These are phyloP conservation scores for Oncorhynchus nerka DNA, from an alignment of 2,113 vertebrate species.

Conservation along the genomic window DNA sequence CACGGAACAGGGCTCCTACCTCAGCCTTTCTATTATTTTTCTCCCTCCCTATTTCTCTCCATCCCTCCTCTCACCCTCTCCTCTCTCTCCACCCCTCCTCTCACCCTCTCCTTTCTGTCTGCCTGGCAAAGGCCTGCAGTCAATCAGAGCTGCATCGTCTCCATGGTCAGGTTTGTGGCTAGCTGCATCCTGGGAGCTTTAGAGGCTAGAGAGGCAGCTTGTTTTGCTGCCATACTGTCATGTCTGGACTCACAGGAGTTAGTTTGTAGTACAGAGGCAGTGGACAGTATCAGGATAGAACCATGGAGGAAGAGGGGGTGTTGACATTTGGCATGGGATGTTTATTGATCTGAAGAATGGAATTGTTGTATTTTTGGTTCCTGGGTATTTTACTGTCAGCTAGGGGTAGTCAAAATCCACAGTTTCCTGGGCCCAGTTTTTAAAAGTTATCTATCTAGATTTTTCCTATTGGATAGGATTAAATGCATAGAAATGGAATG, in stretches of 20 bases:
- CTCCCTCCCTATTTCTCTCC: not conserved
- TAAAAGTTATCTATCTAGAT: not conserved
- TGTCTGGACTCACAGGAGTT: too few relatives aligned
- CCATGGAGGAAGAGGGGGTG: not conserved
- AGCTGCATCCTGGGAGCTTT: conserved; percentile 6
- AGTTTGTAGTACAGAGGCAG: too few relatives aligned
- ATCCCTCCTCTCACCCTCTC: not conserved
- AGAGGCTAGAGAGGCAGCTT: conserved; percentile 3
- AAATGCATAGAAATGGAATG: too few relatives aligned
- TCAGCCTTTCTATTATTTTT: not conserved
- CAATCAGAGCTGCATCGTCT: not conserved
- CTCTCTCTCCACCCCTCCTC: not conserved
- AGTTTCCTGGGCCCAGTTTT: not conserved
- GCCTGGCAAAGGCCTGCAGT: conserved; percentile 21
- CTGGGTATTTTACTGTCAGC: not conserved
- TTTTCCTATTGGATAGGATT: too few relatives aligned
- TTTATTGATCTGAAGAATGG: conserved; percentile 2
- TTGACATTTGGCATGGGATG: not conserved
- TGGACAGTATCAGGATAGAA: not conserved
- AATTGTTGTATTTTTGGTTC: not conserved
- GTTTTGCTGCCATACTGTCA: not conserved
- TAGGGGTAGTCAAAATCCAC: not conserved
- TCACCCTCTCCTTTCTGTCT: not conserved
- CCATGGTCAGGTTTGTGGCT: conserved; percentile 23
- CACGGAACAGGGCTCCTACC: not conserved